A percentile compares a stretch with the other conserved stretches of the same genome.
Evolutionary conservation across 2,888 invertebrate genomes (phyloP).

Genomic region (Cerceris rybyensis): DNA sequence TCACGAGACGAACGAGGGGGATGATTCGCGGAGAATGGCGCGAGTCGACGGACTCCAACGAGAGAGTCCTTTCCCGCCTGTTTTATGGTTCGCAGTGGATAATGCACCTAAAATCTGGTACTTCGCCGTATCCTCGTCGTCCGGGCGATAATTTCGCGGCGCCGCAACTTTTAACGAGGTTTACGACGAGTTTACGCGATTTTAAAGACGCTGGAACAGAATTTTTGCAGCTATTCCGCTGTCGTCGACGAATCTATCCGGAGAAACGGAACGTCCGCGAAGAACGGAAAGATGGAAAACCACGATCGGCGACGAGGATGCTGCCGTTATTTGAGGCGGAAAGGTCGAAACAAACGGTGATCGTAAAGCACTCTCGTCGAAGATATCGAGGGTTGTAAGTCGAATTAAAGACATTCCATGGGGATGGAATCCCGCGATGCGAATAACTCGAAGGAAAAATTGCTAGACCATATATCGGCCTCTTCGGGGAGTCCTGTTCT

Average conservation of each 20-base stretch:
- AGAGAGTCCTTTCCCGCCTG: not conserved
- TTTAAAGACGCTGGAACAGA: no score
- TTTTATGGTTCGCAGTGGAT: no score
- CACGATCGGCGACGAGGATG: not conserved
- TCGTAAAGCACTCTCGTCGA: not conserved
- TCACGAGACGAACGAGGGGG: not conserved
- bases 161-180: no score
- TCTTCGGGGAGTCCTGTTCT: constrained; percentile 29
- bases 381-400: not conserved
- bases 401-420: not conserved
- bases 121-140: no score
- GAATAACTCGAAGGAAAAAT: constrained; percentile 10
- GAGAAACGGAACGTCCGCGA: not conserved
- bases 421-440: not conserved
- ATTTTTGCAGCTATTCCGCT: no score
- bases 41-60: not conserved
- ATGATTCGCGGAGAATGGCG: constrained; percentile 5
- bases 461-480: not conserved
- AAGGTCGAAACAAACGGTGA: not conserved
- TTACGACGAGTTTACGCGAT: no score
- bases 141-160: no score
- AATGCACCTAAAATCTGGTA: no score
- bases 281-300: not conserved
- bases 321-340: not conserved
- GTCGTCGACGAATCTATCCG: no score